These are phyloP conservation scores for Lagria hirta DNA, from an alignment of 2,888 invertebrate species.

Conservation along the genomic window DNA sequence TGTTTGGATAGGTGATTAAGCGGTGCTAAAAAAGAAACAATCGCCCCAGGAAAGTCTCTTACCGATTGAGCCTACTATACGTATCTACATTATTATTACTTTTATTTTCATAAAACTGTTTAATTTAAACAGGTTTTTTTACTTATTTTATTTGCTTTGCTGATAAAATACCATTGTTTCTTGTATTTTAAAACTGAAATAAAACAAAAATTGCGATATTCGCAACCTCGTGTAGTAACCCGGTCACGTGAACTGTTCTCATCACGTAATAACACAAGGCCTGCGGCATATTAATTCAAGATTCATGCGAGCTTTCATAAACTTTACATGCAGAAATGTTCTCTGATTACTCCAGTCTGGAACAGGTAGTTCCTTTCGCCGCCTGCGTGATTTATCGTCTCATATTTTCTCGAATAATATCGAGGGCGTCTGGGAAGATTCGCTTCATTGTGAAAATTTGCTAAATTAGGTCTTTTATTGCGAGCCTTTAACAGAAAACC, in stretches of 20 bases:
- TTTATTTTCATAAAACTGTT: too few species aligned
- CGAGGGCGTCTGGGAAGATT: slow-evolving; percentile 15
- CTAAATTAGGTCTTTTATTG: slow-evolving; percentile 27
- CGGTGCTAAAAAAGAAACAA: too few species aligned
- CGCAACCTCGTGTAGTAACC: slow-evolving; percentile 34
- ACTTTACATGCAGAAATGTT: slow-evolving; percentile 34
- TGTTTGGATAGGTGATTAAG: too few species aligned
- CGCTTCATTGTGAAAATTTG: slow-evolving; percentile 25
- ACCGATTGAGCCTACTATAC: too few species aligned
- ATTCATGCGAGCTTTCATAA: slow-evolving; percentile 40
- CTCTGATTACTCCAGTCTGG: slow-evolving; percentile 32
- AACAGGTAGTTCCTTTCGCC: slow-evolving; percentile 32
- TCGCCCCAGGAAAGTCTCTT: too few species aligned
- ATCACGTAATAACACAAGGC: slow-evolving; percentile 43
- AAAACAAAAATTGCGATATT: too few species aligned
- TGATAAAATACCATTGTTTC: too few species aligned
- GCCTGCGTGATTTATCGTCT: slow-evolving; percentile 31
- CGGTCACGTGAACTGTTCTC: slow-evolving; percentile 43
- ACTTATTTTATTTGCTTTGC: too few species aligned
- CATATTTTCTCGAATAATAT: slow-evolving; percentile 31
- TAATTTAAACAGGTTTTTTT: too few species aligned
- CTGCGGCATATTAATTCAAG: slow-evolving; percentile 44
- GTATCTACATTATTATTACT: too few species aligned
- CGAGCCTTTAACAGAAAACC: too few species aligned
- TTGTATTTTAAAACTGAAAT: too few species aligned